phyloP scores from a whole-genome alignment of 2,888 invertebrate genomes.

The Gari tellinella region DNA sequence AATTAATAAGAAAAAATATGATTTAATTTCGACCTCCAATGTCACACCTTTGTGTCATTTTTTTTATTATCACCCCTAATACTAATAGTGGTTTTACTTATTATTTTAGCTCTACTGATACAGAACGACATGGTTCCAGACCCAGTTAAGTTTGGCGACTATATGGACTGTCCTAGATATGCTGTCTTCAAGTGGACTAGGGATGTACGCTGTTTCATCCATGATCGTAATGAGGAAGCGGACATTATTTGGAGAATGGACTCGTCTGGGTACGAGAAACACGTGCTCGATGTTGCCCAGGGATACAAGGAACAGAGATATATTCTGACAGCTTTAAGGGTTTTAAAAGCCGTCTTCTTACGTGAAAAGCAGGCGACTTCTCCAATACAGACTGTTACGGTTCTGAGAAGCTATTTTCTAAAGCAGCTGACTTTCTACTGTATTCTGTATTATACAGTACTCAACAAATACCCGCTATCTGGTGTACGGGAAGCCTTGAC shows the following conservation, averaged over 20 bases:
- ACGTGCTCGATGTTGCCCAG: constrained; percentile 45
- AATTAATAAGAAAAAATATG: no score
- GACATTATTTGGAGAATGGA: constrained; percentile 46
- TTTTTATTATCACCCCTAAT: no score
- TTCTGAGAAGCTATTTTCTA: no score
- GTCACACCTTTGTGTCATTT: no score
- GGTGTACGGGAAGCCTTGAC: no score
- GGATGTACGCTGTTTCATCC: background rate
- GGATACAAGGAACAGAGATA: constrained; percentile 24
- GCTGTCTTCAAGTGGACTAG: constrained; percentile 56
- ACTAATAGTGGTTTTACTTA: no score
- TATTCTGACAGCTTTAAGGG: constrained; percentile 51
- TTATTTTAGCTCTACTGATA: constrained; percentile 25
- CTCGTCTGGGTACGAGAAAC: constrained; percentile 54
- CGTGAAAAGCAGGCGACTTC: no score
- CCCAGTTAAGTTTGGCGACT: constrained; percentile 6
- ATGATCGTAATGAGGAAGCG: background rate
- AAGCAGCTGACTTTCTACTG: no score
- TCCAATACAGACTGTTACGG: no score
- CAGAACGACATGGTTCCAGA: constrained; percentile 22
- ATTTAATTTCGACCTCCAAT: no score
- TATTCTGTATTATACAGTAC: no score
- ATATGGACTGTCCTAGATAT: constrained; percentile 36
- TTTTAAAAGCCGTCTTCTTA: constrained; percentile 42
- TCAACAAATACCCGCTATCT: no score